Percentiles rank a stretch among this genome's conserved stretches.
These are phyloP conservation scores for Rhizoglyphus robini DNA, from an alignment of 1,140 invertebrate genomes.

Conservation along the genomic window DNA sequence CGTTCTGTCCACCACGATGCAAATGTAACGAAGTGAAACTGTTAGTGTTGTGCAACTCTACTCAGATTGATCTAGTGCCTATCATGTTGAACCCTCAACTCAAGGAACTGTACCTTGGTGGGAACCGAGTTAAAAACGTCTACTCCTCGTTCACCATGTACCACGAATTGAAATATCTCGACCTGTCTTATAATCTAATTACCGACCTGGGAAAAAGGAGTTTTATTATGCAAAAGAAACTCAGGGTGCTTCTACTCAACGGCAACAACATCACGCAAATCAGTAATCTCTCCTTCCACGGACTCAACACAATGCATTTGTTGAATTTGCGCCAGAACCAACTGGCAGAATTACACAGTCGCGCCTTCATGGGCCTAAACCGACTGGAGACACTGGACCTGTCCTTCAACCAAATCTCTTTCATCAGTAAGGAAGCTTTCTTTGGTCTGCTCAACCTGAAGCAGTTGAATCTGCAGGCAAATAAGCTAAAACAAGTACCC, in stretches of 20 bases:
- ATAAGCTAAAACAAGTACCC: slow-evolving; percentile 48
- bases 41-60: slow-evolving; percentile 67
- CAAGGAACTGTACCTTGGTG: slow-evolving; percentile 61
- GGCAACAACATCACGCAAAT: slow-evolving; percentile 31
- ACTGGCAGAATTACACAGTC: slow-evolving; percentile 55
- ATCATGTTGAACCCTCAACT: slow-evolving; percentile 79
- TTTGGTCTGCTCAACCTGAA: slow-evolving; percentile 55
- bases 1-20: slow-evolving; percentile 52
- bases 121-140: slow-evolving; percentile 70
- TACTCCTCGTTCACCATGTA: slow-evolving; percentile 75
- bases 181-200: slow-evolving; percentile 66
- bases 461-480: slow-evolving; percentile 68
- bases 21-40: slow-evolving; percentile 72
- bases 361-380: slow-evolving; percentile 55
- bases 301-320: slow-evolving; percentile 51
- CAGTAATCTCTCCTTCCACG: slow-evolving; percentile 56
- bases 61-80: slow-evolving; percentile 69
- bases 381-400: slow-evolving; percentile 71
- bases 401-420: slow-evolving; percentile 66
- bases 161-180: slow-evolving; percentile 60
- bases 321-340: slow-evolving; percentile 63
- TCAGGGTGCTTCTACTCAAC: slow-evolving; percentile 38
- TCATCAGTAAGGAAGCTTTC: slow-evolving; percentile 61
- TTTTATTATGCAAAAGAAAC: slow-evolving; percentile 54
- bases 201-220: slow-evolving; percentile 51